phyloP scores from a whole-genome alignment of 1,140 invertebrate species.

The Samia ricini region DNA sequence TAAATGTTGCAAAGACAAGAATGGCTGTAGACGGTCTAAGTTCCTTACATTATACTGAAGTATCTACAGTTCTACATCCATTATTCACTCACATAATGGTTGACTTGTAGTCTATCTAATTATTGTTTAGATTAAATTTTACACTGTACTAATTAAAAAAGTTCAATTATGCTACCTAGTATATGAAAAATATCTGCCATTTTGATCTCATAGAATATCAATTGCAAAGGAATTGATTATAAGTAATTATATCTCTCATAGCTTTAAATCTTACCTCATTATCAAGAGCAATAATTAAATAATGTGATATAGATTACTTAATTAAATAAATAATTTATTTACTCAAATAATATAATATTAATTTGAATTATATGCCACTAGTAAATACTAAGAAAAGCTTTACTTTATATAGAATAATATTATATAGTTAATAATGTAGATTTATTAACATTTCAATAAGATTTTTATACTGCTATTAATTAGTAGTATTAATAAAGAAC shows the following conservation, averaged over 20 bases:
- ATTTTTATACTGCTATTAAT: not conserved
- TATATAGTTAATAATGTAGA: not conserved
- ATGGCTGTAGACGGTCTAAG: constrained; percentile 82
- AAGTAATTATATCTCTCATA: not conserved
- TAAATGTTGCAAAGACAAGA: constrained; percentile 73
- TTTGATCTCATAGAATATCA: not conserved
- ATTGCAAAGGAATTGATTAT: not conserved
- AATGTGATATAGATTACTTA: constrained; percentile 2
- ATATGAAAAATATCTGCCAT: not conserved
- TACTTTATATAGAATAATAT: not conserved
- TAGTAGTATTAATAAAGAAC: not conserved
- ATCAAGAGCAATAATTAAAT: constrained; percentile 9
- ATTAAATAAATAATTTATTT: constrained; percentile 3
- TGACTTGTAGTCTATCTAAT: constrained; percentile 62
- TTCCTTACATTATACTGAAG: constrained; percentile 81
- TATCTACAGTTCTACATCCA: constrained; percentile 76
- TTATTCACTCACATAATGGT: constrained; percentile 81
- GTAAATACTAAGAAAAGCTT: not conserved
- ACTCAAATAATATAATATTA: not conserved
- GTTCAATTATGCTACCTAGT: constrained; percentile 1
- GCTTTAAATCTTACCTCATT: not conserved
- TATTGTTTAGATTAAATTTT: not conserved
- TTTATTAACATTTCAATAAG: not conserved
- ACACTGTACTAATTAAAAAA: not conserved
- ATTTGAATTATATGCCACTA: not conserved